Percentiles rank a stretch among this genome's conserved stretches.
Evolutionary conservation across 2,888 invertebrate species (phyloP).

Genomic region (Acleris holmiana): DNA sequence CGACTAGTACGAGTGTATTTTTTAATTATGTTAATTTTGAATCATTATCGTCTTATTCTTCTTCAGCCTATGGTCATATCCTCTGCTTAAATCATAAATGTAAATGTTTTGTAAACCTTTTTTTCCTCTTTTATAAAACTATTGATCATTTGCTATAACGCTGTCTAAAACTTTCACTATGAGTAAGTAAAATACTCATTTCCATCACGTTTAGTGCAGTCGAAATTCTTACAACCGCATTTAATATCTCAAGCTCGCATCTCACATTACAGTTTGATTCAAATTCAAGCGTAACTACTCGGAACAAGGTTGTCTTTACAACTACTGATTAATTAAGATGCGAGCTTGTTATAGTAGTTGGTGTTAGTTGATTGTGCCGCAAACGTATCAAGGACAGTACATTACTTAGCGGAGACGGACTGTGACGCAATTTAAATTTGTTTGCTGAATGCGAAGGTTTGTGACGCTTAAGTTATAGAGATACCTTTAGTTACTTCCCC

Average conservation of each 20-base stretch:
- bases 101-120: too few relatives aligned
- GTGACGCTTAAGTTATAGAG: slow-evolving; percentile 8
- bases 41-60: too few relatives aligned
- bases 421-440: slow-evolving; percentile 18
- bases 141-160: too few relatives aligned
- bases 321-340: background rate
- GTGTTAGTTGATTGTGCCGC: background rate
- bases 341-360: background rate
- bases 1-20: too few relatives aligned
- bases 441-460: slow-evolving; percentile 2
- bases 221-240: too few relatives aligned
- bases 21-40: too few relatives aligned
- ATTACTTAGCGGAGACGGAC: slow-evolving; percentile 5
- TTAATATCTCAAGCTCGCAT: background rate
- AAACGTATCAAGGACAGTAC: slow-evolving; percentile 10
- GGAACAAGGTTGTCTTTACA: background rate
- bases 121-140: too few relatives aligned
- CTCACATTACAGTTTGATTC: background rate
- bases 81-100: too few relatives aligned
- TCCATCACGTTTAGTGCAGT: too few relatives aligned
- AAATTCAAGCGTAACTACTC: background rate
- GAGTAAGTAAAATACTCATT: too few relatives aligned
- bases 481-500: slow-evolving; percentile 6
- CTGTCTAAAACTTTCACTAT: too few relatives aligned
- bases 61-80: too few relatives aligned